phyloP scores from a whole-genome alignment of 2,113 vertebrate genomes.

The Odobenus rosmarus region DNA sequence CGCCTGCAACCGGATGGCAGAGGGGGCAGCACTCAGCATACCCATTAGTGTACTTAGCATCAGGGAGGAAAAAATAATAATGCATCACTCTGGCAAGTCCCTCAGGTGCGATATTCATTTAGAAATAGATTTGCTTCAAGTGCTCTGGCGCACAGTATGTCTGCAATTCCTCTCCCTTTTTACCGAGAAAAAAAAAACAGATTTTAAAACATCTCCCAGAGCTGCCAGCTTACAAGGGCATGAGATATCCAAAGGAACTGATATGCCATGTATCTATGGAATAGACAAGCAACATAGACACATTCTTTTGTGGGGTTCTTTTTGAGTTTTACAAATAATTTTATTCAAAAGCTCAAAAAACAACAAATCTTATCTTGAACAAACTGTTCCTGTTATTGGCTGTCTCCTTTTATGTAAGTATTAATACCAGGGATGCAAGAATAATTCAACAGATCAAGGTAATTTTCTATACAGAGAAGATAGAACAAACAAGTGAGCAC shows the following conservation, averaged over 20 bases:
- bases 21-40: not conserved
- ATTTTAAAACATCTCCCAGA: not conserved
- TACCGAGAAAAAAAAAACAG: not conserved
- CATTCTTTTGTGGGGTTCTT: not conserved
- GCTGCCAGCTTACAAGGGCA: not conserved
- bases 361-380: not conserved
- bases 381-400: not conserved
- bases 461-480: not conserved
- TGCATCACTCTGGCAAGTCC: not conserved
- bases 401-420: not conserved
- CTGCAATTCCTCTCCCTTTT: not conserved
- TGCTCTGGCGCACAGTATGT: not conserved
- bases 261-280: not conserved
- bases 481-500: not conserved
- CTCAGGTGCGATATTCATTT: not conserved
- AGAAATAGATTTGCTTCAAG: not conserved
- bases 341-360: not conserved
- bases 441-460: not conserved
- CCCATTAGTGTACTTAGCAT: fast-evolving
- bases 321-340: not conserved
- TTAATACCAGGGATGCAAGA: not conserved
- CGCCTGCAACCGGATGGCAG: fast-evolving
- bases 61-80: not conserved
- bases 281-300: not conserved
- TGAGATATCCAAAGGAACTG: not conserved